Percentiles rank a stretch among this genome's conserved stretches.
phyloP scores from a whole-genome alignment of 1,140 invertebrate genomes.

The Macrocentrus cingulum region DNA sequence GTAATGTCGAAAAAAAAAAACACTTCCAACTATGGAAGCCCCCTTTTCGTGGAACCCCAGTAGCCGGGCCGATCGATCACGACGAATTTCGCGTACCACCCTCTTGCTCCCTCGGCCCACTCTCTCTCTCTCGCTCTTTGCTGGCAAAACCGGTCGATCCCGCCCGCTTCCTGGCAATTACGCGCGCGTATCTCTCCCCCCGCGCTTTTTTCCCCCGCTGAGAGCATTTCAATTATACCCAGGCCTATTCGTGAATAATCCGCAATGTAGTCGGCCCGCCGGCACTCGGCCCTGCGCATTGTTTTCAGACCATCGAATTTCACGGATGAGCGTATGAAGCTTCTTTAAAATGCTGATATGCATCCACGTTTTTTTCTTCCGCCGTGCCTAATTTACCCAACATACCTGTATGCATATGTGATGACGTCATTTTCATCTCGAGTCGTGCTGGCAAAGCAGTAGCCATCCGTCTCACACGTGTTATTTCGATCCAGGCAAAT shows the following conservation, averaged over 20 bases:
- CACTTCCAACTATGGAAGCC: conserved; percentile 11
- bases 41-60: conserved; percentile 27
- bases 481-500: conserved; percentile 75
- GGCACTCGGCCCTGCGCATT: background rate
- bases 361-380: background rate
- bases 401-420: conserved; percentile 75
- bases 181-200: background rate
- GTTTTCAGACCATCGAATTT: conserved; percentile 3
- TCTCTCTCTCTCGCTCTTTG: conserved; percentile 10
- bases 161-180: conserved; percentile 21
- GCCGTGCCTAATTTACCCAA: conserved; percentile 18
- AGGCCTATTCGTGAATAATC: conserved; percentile 10
- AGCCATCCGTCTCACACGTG: conserved; percentile 86
- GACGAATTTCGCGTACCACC: conserved; percentile 23
- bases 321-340: conserved; percentile 1
- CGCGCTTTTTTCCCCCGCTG: conserved; percentile 1
- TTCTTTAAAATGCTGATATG: background rate
- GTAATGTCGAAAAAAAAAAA: conserved; percentile 27
- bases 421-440: conserved; percentile 64
- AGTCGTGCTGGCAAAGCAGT: conserved; percentile 79
- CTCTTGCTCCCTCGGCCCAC: conserved; percentile 6
- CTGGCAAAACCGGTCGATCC: conserved; percentile 21
- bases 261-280: conserved; percentile 7
- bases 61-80: conserved; percentile 29
- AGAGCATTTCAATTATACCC: conserved; percentile 20